Evolutionary conservation across 2,888 invertebrate genomes (phyloP), one percentile per base, ranked within the genome.

Genomic region (Drosophila mimica): DNA sequence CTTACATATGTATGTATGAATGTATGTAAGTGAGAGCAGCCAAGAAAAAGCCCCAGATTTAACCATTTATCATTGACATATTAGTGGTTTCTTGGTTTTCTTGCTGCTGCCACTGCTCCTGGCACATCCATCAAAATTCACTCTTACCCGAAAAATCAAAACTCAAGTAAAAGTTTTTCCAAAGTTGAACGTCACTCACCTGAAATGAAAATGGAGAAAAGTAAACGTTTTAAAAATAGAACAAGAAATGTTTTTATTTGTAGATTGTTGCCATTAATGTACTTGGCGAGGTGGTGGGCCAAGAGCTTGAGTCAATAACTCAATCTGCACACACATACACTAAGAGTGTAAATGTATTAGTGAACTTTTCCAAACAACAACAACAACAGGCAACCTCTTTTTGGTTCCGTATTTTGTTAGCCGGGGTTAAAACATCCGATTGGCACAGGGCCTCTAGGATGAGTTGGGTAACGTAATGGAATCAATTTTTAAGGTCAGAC

Each of bases 1-100:
- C 38, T n/a, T 4, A 36, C 46, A 20, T 9, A 64, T 13, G 33
- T 13, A 13, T 33, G 11, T 13, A 13, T 11, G 13, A 13, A 53
- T 15, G 17, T 0, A 17, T 17, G 20, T 15, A 49, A 13, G 31
- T n/a, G 58, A 33, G 11, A 33, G 30, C 31, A 57, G 52, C 3
- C 9, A 56, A 38, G 1, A 46, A 36, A 56, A 52, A 25, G 3
- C 38, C 40, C 11, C 40, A 74, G 49, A 72, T 79, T 49, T 69
- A 74, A 60, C 66, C 79, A 81, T 83, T 83, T 81, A 81, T 86
- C 84, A 87, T 83, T 86, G 84, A 73, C 72, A 83, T 87, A 76
- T 79, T 79, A 79, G 56, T 62, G 53, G 46, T 56, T 64, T n/a
- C 4, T 28, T 64, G 20, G 3, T 28, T 20, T 17, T 53, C 9